Evolutionary conservation across 2,113 vertebrate genomes (phyloP), one percentile per base, ranked within the genome.

Genomic region (Suricata suricatta): DNA sequence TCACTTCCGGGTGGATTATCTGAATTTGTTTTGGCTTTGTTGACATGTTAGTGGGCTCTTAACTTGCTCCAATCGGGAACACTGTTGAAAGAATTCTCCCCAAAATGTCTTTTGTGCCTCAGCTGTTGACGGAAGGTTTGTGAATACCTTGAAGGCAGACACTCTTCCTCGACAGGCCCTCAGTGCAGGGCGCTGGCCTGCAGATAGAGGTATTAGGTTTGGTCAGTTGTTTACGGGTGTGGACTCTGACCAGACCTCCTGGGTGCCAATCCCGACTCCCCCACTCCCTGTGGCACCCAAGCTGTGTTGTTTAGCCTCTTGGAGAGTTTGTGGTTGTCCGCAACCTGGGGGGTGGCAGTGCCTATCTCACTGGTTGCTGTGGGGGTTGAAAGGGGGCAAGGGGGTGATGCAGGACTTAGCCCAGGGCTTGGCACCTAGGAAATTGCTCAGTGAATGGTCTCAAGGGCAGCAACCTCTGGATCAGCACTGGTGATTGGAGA

Each of bases 81-180:
- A 9, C 41, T 76, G 1, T n/a, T 79, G 72, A 88, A 89, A 21
- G 77, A 81, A 50, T 80, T 80, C 44, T 47, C 50, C 66, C 54
- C 10, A 38, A 77, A 63, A 57, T 84, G 16, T n/a, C n/a, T 57
- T 92, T 95, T 74, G 23, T 76, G 47, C 74, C 27, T 90, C 41
- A 79, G 44, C 64, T 83, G 11, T 50, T 44, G 31, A 41, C 60
- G 82, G 52, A 76, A 76, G 35, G 25, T 52, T 77, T 81, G 29
- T 35, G 47, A 68, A 29, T 44, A 31, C 38, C 35, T 79, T 19
- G 21, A 82, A 12, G 54, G 38, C 64, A 74, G 47, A 31, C 0
- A 2, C 64, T 44, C 80, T 80, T 41, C 54, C 23, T 77, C 13
- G 60, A 14, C 8, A 16, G 86, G 41, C 31, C 60, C 54, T 82